These are phyloP conservation scores for Andricus curvator DNA, from an alignment of 2,888 invertebrate species.

Conservation along the genomic window DNA sequence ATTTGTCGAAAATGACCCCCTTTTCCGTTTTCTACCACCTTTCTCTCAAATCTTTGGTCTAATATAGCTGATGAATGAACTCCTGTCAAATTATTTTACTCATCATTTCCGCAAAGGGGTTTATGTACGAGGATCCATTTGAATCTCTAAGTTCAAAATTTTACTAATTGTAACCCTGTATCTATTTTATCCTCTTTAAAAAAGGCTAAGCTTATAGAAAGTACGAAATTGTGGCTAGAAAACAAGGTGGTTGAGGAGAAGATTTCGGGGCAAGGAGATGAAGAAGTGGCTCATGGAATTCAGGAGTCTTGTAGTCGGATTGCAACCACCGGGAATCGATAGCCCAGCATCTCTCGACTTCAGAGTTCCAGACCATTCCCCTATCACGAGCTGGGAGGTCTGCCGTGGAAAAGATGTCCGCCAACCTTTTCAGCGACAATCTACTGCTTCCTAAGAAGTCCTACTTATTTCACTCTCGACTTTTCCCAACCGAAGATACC, in stretches of 20 bases:
- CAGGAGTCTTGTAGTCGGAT: constrained; percentile 31
- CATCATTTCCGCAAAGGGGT: background rate
- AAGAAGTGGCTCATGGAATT: constrained; percentile 4
- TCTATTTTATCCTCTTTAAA: background rate
- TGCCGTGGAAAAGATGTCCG: constrained; percentile 13
- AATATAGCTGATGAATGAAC: background rate
- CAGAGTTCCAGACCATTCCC: background rate
- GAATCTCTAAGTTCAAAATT: too few species aligned
- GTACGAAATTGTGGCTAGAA: too few species aligned
- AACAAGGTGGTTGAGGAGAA: background rate
- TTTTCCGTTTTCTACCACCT: constrained; percentile 43
- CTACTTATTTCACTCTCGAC: constrained; percentile 3
- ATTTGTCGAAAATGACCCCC: constrained; percentile 63
- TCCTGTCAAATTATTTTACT: background rate
- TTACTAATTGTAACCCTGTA: background rate
- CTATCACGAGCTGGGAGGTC: constrained; percentile 22
- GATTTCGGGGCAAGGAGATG: background rate
- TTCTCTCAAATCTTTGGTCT: too few species aligned
- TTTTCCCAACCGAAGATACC: background rate
- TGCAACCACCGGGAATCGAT: constrained; percentile 26
- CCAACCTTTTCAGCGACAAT: constrained; percentile 17
- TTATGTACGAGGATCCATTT: too few species aligned
- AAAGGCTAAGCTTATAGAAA: background rate
- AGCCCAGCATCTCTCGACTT: constrained; percentile 30
- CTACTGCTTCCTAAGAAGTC: constrained; percentile 13